phyloP scores from a whole-genome alignment of 2,797 vertebrate genomes.

The Alfaro cultratus region DNA sequence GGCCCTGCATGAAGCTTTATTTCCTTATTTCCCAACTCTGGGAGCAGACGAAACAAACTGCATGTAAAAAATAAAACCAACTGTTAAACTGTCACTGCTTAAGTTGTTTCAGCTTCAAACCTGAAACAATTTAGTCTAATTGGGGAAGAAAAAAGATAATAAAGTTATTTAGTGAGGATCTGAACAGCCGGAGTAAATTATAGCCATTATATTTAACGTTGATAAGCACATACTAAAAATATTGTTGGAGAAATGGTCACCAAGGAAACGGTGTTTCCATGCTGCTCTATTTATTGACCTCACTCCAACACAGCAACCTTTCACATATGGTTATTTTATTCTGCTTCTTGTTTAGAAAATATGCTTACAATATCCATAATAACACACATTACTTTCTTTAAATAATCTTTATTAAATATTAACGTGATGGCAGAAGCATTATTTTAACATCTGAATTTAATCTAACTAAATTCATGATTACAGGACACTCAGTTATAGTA shows the following conservation, averaged over 20 bases:
- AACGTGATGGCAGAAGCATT: neutral
- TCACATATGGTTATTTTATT: neutral
- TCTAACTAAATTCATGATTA: neutral
- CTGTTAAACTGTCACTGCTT: neutral
- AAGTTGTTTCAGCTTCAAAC: too few relatives aligned
- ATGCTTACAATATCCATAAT: neutral
- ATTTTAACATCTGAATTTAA: too few relatives aligned
- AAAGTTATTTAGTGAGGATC: neutral
- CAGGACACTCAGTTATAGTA: neutral
- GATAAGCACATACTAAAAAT: neutral
- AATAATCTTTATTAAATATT: neutral
- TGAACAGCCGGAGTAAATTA: neutral
- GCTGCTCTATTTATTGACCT: neutral
- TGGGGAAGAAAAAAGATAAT: neutral
- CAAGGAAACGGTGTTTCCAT: conserved; percentile 10
- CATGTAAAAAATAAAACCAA: neutral
- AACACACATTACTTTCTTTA: neutral
- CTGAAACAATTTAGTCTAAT: neutral
- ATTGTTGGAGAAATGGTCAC: conserved; percentile 2
- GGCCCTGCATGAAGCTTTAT: neutral
- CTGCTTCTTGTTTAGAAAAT: neutral
- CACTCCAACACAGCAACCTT: neutral
- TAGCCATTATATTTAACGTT: neutral
- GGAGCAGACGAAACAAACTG: neutral
- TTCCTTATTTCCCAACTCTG: conserved; percentile 9